Conservation (phyloP, 2,888 invertebrate genomes). For the Drosophila neotestacea region DNA sequence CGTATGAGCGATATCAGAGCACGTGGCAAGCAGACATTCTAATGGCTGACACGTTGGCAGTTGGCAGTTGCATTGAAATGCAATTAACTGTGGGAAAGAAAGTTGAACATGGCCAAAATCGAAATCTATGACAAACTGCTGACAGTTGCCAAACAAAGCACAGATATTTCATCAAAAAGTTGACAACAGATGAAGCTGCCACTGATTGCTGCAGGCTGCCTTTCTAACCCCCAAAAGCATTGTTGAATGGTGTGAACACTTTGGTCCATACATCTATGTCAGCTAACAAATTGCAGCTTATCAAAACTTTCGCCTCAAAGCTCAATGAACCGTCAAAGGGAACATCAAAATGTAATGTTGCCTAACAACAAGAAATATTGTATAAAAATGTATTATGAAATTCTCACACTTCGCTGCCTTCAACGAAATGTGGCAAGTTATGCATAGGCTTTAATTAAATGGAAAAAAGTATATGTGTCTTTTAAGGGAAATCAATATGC, state of each 20-base stretch:
- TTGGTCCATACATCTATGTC: conserved; percentile 45
- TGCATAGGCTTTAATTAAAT: conserved; percentile 54
- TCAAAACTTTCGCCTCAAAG: conserved; percentile 42
- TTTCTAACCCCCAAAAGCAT: conserved; percentile 9
- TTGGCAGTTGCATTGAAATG: conserved; percentile 17
- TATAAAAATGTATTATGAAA: conserved; percentile 17
- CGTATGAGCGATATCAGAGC: conserved; percentile 62
- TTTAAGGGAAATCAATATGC: conserved; percentile 46
- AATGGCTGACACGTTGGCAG: conserved; percentile 18
- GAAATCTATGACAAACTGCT: conserved; percentile 58
- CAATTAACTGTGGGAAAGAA: conserved; percentile 49
- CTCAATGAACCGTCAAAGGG: conserved; percentile 20
- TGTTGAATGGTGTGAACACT: conserved; percentile 37
- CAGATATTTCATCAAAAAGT: conserved; percentile 26
- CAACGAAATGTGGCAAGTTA: conserved; percentile 29
- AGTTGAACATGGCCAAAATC: conserved; percentile 24
- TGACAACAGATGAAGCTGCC: conserved; percentile 38
- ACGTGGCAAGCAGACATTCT: conserved; percentile 32
- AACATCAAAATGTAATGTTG: conserved; percentile 33
- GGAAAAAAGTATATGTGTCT: conserved; percentile 16
- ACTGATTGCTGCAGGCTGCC: conserved; percentile 7
- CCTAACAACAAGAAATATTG: background rate
- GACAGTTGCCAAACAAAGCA: conserved; percentile 37
- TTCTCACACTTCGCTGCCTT: conserved; percentile 31
- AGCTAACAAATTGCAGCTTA: conserved; percentile 23